Evolutionary conservation across 2,797 vertebrate species (phyloP), one percentile per base, ranked within the genome.

Genomic region (Kryptolebias ocellatus): DNA sequence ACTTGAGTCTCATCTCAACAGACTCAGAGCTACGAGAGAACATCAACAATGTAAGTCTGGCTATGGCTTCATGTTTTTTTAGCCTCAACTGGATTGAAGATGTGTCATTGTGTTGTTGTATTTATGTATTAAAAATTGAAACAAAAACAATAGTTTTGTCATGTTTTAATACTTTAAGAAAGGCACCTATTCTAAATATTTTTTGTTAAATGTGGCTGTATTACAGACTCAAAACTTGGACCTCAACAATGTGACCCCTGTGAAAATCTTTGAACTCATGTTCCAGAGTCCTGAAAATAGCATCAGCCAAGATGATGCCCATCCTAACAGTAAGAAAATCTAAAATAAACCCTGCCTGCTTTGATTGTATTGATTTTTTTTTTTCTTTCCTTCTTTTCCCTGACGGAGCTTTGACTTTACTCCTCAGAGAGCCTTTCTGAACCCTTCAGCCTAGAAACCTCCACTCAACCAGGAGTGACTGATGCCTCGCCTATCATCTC

Each of bases 191-290:
- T 6, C 11, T 49, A 61, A 12, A 10, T 57, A 18, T 42, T 60
- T 37, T 55, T 63, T 60, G 3, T 54, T 67, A 1, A 56, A 61
- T 50, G 63, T n/a, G 6, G 24, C 59, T 67, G 63, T 45, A 27
- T 86, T 79, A 39, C 90, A 98, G 95, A 94, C 92, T 76, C 96
- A 97, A 28, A 95, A 95, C 89, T 90, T 97, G 88, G 95, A 98
- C 87, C 90, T 98, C 84, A 95, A 93, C 92, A 97, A 93, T 83
- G 93, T 95, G 74, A 97, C 96, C 71, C 95, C 97, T 80, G 95
- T 96, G 92, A 94, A 93, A 91, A 96, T 99, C 85, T 99, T 99
- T 74, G 97, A 98, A 91, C 95, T 97, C 12, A 97, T 99, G 95
- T 98, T 99, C 89, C 97, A 98, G 94, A 97, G 95, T 93, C 94